These are phyloP conservation scores for Dicyrtomina minuta DNA, from an alignment of 2,888 invertebrate genomes.

Conservation along the genomic window DNA sequence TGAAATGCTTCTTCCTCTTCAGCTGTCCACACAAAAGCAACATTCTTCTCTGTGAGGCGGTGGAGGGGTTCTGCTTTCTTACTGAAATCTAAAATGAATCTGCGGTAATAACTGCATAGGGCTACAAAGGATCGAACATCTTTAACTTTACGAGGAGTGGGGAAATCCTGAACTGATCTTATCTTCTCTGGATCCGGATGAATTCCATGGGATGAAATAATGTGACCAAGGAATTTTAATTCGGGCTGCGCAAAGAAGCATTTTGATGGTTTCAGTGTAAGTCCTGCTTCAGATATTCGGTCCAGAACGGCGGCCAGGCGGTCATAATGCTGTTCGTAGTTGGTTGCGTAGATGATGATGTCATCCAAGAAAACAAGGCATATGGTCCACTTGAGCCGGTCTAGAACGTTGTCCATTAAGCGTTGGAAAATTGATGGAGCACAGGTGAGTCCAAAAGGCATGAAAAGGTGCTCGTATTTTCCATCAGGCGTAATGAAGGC, in stretches of 20 bases:
- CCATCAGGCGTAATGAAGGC: constrained; percentile 16
- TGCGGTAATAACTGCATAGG: constrained; percentile 39
- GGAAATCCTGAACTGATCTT: constrained; percentile 31
- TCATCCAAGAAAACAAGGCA: constrained; percentile 54
- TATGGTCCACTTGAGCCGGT: neutral
- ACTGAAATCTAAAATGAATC: constrained; percentile 10
- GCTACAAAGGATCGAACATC: constrained; percentile 40
- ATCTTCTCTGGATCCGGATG: constrained; percentile 34
- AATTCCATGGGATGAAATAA: constrained; percentile 13
- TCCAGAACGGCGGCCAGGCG: constrained; percentile 28
- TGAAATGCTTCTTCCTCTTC: constrained; percentile 21
- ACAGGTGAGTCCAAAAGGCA: constrained; percentile 17
- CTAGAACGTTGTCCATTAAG: neutral
- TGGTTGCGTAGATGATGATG: constrained; percentile 49
- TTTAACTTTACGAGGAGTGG: constrained; percentile 27
- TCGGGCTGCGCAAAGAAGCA: constrained; percentile 22
- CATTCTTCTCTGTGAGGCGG: constrained; percentile 3
- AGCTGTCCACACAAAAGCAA: constrained; percentile 3
- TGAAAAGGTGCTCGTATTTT: neutral
- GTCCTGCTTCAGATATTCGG: neutral
- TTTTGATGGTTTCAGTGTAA: constrained; percentile 30
- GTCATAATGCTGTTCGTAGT: constrained; percentile 49
- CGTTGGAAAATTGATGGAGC: neutral
- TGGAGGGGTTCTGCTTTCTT: constrained; percentile 15
- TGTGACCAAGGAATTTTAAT: constrained; percentile 16